Conservation (phyloP, 2,888 invertebrate species). For the Cephus rjabovi region DNA sequence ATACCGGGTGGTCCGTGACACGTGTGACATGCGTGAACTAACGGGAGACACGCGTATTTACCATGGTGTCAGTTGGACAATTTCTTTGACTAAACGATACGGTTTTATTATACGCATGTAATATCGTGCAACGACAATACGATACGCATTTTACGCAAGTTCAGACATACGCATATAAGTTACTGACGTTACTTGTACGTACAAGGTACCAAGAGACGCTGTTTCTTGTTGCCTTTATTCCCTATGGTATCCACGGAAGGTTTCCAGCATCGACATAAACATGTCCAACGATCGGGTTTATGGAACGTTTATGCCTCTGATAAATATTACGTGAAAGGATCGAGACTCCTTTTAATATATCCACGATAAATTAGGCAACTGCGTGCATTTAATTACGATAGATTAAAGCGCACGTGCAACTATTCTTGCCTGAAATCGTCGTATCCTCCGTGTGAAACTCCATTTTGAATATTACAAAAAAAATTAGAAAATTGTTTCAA, state of each 20-base stretch:
- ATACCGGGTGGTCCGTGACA: not conserved
- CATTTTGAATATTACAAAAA: not conserved
- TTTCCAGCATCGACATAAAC: not conserved
- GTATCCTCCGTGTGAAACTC: not conserved
- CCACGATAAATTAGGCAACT: not conserved
- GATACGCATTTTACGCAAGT: not conserved
- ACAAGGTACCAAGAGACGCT: not conserved
- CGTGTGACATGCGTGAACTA: not conserved
- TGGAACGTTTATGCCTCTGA: not conserved
- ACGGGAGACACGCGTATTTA: not conserved
- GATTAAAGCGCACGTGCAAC: not conserved
- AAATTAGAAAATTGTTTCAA: not conserved
- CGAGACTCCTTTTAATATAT: not conserved
- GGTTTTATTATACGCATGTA: not conserved
- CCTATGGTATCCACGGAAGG: not conserved
- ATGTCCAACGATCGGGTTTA: not conserved
- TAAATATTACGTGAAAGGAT: not conserved
- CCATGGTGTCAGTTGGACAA: not conserved
- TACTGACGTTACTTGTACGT: not conserved
- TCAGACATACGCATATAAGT: not conserved
- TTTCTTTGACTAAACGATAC: not conserved
- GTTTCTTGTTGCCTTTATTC: not conserved
- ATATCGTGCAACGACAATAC: not conserved
- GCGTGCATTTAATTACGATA: not conserved
- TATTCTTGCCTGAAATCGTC: not conserved